Evolutionary conservation across 2,113 vertebrate species (phyloP), one percentile per base, ranked within the genome.

Genomic region (Archilochus colubris): DNA sequence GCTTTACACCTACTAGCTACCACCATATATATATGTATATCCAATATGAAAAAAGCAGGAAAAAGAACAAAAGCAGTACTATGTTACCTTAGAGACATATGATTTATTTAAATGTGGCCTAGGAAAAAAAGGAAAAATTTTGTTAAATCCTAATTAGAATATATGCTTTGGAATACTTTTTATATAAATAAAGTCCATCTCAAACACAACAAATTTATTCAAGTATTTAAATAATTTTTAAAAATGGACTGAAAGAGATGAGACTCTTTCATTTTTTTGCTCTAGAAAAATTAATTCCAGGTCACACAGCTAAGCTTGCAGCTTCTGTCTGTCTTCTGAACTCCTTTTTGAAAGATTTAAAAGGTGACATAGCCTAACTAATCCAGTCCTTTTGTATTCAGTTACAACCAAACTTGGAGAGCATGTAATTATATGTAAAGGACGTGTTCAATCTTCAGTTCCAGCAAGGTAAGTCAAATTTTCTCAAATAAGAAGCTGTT

Each of bases 61-160:
- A 53, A 31, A 6, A 12, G 4, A 74, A 74, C 17, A 89, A 74
- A 94, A 79, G 53, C 93, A 91, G 11, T 30, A 54, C 36, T 30
- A 54, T 36, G 62, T 97, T 97, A 98, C 98, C 98, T 98, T 97
- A 92, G n/a, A 89, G 33, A 91, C 4, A 33, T 24, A 63, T 63
- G 93, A 85, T 77, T 95, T 97, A 91, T 91, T 97, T 86, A 97
- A 83, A 94, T 86, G 50, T 38, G 30, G 16, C 94, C 97, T 98
- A 88, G 85, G 97, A 95, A 48, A 95, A 44, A 46, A 83, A 93
- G 17, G 43, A 89, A 28, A 82, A 7, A 27, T 59, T 84, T 69
- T 66, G 20, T 84, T 68, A 76, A 82, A 86, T 27, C n/a, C 6
- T 80, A 54, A 68, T 33, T 64, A 63, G 57, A 78, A 64, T 12